Base-by-base conservation (phyloP, 2,888 invertebrate species). In the Diadegma fenestrale region DNA sequence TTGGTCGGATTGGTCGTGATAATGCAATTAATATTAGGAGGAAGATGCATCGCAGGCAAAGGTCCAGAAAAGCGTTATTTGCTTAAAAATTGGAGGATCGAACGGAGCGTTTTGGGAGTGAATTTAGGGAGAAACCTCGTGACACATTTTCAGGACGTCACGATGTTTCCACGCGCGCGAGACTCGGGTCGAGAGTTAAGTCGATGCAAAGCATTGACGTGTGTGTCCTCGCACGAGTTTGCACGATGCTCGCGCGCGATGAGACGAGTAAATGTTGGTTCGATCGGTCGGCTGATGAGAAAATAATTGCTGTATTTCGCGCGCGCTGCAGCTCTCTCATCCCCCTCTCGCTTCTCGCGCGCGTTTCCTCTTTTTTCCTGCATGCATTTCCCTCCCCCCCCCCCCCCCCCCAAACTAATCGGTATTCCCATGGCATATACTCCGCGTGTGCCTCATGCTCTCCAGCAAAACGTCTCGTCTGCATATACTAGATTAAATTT, bases 281-380 rank as follows among this genome's bases (percentile, higher is more conserved):
- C 76, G 64, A 76, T 76, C 76, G 76, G 76, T 76, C 48, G 33
- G 22, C 80, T 80, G 80, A 80, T 80, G 80, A 75, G 80, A 80
- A 80, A 80, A 80, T 80, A 80, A 80, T 80, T 80, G 80, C 73
- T 68, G 68, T 33, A 66, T 80, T 80, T 51, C 58, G 26, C 58
- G 26, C 58, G 72, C 72, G 43, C 45, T 26, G n/a, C 43, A n/a
- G n/a, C 54, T 30, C 73, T 43, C 54, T 37, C 45, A 26, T 33
- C 64, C 14, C 61, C 22, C 22, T 54, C 37, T 41, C 37, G 19
- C 41, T 66, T 1, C 22, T 10, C 14, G n/a, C 43, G 30, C 14
- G n/a, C 43, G 30, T 33, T 19, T 33, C n/a, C 51, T 17, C n/a
- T 30, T 73, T 33, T 68, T 41, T 17, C 14, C 22, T 6, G 19